Evolutionary conservation across 2,888 invertebrate species (phyloP), one percentile per base, ranked within the genome.

Genomic region (Chloroclystis v-ata): DNA sequence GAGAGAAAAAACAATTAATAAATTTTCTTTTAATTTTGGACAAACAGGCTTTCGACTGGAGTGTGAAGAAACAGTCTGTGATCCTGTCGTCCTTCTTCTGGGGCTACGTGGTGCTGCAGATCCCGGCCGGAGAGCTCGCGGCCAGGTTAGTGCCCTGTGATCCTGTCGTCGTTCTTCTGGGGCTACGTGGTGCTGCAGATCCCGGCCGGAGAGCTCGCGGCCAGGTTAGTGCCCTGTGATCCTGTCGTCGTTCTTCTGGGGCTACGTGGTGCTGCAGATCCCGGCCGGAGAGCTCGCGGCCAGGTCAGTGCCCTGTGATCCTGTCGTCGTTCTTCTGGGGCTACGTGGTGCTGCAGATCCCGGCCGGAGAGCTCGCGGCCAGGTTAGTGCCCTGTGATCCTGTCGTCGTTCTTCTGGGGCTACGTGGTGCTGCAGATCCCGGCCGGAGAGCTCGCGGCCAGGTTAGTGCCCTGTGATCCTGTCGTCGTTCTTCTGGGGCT

Each of bases 131-230:
- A 0, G 89, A 91, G 56, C 66, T 95, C 56, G 93, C 94, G 0
- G 91, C 91, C 11, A 35, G 35, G 35, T 35, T 7, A n/a, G n/a
- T n/a, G n/a, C n/a, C n/a, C 84, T 39, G 63, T 85, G 26, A 81
- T 90, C 28, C 68, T 89, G 2, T 89, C 90, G 1, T 89, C 90
- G 0, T 90, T 90, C 68, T 90, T 89, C 69, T 90, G 89, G 89
- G 90, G 90, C 0, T 95, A 95, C 72, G 86, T 93, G 0, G 65
- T 92, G 7, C 91, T 92, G 16, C 94, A 95, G 74, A 78, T 92
- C 9, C 91, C 92, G 0, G 90, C 91, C 0, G 94, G 94, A 0
- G 89, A 91, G 56, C 66, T 95, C 56, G 93, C 94, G 0, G 91
- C 91, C 11, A 35, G 35, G 35, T 35, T 7, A n/a, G n/a, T n/a